Conservation (phyloP, 1,140 invertebrate genomes). For the Bilobella aurantiaca region DNA sequence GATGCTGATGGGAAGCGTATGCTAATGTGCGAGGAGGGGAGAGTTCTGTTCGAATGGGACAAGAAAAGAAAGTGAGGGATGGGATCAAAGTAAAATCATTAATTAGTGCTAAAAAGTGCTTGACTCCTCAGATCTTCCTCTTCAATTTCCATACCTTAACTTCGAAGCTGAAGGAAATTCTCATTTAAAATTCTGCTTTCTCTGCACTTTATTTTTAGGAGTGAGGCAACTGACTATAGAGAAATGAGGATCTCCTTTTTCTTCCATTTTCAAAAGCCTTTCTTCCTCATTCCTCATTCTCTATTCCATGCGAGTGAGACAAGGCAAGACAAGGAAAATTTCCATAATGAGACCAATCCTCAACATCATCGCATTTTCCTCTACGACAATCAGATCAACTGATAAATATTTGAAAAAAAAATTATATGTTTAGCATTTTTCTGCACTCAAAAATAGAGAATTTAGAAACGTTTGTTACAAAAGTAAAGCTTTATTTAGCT, state of each 20-base stretch:
- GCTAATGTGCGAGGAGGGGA: background rate
- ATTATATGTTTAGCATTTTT: too few relatives aligned
- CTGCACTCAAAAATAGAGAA: too few relatives aligned
- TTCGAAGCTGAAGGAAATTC: background rate
- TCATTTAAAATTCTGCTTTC: constrained; percentile 22
- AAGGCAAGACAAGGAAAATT: background rate
- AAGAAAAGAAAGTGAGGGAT: constrained; percentile 23
- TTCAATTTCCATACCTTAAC: constrained; percentile 7
- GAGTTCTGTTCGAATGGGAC: background rate
- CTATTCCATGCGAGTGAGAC: background rate
- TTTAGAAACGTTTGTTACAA: too few relatives aligned
- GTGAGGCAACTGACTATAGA: background rate
- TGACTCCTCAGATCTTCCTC: constrained; percentile 5
- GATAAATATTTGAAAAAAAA: too few relatives aligned
- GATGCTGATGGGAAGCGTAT: background rate
- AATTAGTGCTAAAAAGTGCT: constrained; percentile 33
- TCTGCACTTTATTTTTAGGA: constrained; percentile 19
- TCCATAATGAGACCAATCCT: constrained; percentile 2
- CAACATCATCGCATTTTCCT: too few relatives aligned
- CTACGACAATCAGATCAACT: too few relatives aligned
- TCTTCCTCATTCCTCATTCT: constrained; percentile 3
- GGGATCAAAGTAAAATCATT: constrained; percentile 33
- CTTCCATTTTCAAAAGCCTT: constrained; percentile 9
- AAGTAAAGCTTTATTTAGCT: too few relatives aligned
- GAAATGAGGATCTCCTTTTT: constrained; percentile 10